Evolutionary conservation across 1,140 invertebrate genomes (phyloP).

Genomic region (Pteromalus puparum): DNA sequence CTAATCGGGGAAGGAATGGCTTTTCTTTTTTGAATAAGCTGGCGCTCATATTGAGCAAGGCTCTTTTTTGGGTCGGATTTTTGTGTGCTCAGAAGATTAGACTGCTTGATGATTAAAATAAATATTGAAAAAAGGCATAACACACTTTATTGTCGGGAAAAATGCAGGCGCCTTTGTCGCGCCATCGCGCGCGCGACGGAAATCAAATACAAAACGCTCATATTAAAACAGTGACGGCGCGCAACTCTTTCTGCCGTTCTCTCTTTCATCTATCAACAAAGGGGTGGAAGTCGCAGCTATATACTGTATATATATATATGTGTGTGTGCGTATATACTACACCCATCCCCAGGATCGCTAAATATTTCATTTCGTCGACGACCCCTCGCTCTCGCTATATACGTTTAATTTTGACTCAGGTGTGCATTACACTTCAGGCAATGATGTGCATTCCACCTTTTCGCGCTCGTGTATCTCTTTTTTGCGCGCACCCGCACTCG

Average conservation of each 20-base stretch:
- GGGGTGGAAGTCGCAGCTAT: conserved; percentile 36
- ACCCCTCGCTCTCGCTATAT: conserved; percentile 58
- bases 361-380: conserved; percentile 70
- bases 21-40: conserved; percentile 13
- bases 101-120: not conserved
- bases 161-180: conserved; percentile 43
- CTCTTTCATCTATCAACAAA: conserved; percentile 40
- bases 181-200: conserved; percentile 43
- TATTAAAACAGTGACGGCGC: conserved; percentile 29
- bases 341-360: conserved; percentile 62
- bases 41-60: too few relatives aligned
- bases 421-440: conserved; percentile 55
- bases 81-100: not conserved
- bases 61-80: not conserved
- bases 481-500: not conserved
- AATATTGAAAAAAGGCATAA: not conserved
- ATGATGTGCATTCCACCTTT: conserved; percentile 37
- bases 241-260: conserved; percentile 27
- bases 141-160: not conserved
- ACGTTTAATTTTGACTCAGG: conserved; percentile 72
- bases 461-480: not conserved
- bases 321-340: not conserved
- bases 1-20: conserved; percentile 61
- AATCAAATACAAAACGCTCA: conserved; percentile 45
- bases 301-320: not conserved